A percentile compares a stretch with the other conserved stretches of the same genome.
Evolutionary conservation across 1,140 invertebrate species (phyloP).

Genomic region (Tetramorium simillimum): DNA sequence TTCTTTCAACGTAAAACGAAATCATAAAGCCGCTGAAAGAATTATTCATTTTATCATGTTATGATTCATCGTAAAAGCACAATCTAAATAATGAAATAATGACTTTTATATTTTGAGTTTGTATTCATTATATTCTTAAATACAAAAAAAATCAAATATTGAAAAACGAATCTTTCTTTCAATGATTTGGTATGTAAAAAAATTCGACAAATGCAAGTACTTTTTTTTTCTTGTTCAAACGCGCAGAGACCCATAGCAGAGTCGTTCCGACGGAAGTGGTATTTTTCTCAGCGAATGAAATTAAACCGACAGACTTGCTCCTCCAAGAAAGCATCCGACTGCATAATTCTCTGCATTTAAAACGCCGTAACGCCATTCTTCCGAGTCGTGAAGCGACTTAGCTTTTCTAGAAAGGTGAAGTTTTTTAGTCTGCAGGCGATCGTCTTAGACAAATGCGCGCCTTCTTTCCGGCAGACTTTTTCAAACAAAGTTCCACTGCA

Average conservation of each 20-base stretch:
- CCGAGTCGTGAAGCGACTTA: slow-evolving; percentile 34
- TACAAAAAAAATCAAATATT: not conserved
- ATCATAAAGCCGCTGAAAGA: not conserved
- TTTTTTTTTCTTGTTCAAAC: slow-evolving; percentile 22
- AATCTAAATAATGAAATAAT: not conserved
- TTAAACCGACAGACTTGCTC: slow-evolving; percentile 45
- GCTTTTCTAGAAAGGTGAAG: slow-evolving; percentile 39
- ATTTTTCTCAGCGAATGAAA: slow-evolving; percentile 54
- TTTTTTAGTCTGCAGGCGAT: slow-evolving; percentile 45
- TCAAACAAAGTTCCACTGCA: not conserved
- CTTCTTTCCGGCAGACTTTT: slow-evolving; percentile 7
- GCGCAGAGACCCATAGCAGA: not conserved
- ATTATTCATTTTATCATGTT: not conserved
- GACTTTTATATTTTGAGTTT: not conserved
- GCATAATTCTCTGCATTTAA: slow-evolving; percentile 47
- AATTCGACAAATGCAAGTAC: slow-evolving; percentile 24
- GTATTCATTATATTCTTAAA: not conserved
- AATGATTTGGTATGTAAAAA: not conserved
- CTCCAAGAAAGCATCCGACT: slow-evolving; percentile 46
- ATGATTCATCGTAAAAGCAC: not conserved
- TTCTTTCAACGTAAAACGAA: not conserved
- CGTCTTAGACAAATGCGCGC: slow-evolving; percentile 44
- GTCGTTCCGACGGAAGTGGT: slow-evolving; percentile 15
- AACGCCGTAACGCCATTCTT: slow-evolving; percentile 43
- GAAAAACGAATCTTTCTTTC: not conserved